Base-by-base conservation (phyloP, 2,797 vertebrate species). In the Meriones psammophilus region DNA sequence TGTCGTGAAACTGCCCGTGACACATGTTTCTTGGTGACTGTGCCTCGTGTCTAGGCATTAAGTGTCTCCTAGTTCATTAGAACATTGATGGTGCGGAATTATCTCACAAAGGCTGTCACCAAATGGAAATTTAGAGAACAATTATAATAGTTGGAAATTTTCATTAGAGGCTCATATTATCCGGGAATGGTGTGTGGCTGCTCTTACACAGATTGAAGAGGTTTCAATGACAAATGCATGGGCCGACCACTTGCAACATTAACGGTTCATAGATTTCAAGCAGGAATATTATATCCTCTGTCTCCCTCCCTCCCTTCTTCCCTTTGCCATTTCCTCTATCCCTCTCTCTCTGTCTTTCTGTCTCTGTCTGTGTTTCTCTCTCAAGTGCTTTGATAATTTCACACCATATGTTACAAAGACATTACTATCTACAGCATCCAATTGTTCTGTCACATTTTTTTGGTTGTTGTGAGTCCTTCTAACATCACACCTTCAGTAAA, bases 41-140 rank as follows among this genome's bases (percentile, higher is more conserved):
- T 83, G 91, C 68, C 54, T 93, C 88, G 0, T 88, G 83, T 96
- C 96, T 92, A 88, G 74, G 50, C 89, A 94, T 97, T 96, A 96
- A 80, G 89, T 93, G 69, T 94, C 94, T 98, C 20, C 17, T 92
- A 97, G 64, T 97, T 98, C 97, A 97, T 97, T 98, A 97, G 97
- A 97, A 97, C 33, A 90, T 24, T 81, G 77, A 96, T 97, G 96
- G 94, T 96, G 89, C 76, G 92, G 98, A 98, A 98, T 97, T 97
- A 98, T 92, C 77, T 81, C 83, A 95, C 92, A 92, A 94, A 96
- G 88, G 91, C 96, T 98, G 93, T 97, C 97, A 98, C 90, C 91
- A 95, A 98, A 97, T 5, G 94, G 90, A 98, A 98, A 98, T 98
- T 95, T 94, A 97, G 81, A 96, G 92, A 97, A 97, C 97, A 97